Conservation (phyloP, 2,797 vertebrate species). For the Zalophus californianus region DNA sequence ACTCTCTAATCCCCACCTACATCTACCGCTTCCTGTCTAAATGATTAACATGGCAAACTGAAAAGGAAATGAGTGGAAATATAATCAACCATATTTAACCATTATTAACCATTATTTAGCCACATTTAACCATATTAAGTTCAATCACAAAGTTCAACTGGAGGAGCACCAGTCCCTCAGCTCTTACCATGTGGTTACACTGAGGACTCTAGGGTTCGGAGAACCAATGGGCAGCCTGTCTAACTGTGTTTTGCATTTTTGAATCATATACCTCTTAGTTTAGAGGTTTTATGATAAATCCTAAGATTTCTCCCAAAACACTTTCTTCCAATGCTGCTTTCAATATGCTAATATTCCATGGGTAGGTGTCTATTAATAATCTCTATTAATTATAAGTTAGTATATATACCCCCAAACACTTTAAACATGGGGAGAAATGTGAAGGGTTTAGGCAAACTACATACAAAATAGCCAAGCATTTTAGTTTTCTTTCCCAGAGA, state of each 20-base stretch:
- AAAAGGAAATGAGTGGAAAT: neutral
- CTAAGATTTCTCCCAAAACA: neutral
- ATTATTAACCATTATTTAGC: neutral
- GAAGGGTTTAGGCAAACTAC: neutral
- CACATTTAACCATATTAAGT: neutral
- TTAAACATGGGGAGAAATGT: neutral
- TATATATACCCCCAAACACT: neutral
- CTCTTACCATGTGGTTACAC: neutral
- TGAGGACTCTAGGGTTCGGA: neutral
- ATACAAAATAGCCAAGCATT: neutral
- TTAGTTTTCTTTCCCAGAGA: neutral
- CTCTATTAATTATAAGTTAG: neutral
- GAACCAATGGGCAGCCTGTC: neutral
- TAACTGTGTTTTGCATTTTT: neutral
- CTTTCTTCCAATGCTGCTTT: neutral
- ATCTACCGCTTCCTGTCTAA: neutral
- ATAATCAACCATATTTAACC: neutral
- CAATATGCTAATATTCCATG: neutral
- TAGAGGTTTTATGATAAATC: neutral
- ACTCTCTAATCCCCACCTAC: neutral
- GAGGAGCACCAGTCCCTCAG: neutral
- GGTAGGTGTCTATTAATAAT: neutral
- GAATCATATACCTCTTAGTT: neutral
- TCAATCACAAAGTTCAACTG: conserved; percentile 7
- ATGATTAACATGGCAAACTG: neutral